Evolutionary conservation across 1,140 invertebrate genomes (phyloP), one percentile per base, ranked within the genome.

Genomic region (Drosophila funebris): DNA sequence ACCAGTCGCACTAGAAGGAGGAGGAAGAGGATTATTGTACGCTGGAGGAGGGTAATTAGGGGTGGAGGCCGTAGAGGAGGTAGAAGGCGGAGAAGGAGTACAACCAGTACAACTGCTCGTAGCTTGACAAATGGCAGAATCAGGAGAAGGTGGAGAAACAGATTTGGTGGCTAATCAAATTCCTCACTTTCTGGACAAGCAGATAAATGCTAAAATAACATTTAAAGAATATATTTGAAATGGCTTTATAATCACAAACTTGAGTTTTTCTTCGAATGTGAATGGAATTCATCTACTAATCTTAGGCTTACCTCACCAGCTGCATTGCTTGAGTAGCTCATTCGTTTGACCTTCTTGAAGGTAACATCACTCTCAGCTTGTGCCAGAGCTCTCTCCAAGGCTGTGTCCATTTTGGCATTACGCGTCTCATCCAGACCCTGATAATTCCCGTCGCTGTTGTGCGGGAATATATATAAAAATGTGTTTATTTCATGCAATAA

Each of bases 281-380:
- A 50, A 39, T 50, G 22, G 20, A 39, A 41, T 20, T 16, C 24
- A 4, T 9, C 3, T n/a, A 13, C 18, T 11, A 16, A 13, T 71
- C 11, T 24, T 46, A 58, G 52, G 72, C 70, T 91, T 92, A 95
- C 94, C 91, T 95, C 94, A 33, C 95, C 94, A 18, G 93, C 92
- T 31, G 93, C 94, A 72, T 95, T 94, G 78, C 94, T 95, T 22
- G 95, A 94, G 83, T 95, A 96, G 76, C 95, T 95, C 87, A 95
- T 93, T 44, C 95, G 92, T 79, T 95, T 94, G 13, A 96, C 94
- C 91, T 95, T 95, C 41, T 94, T 92, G 70, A 95, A 95, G 1
- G 94, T 95, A 18, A 94, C 93, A 74, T 96, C 95, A 63, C 95
- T 93, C 2, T 95, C 92, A 0, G 95, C 95, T 90, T 95, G 94